These are phyloP conservation scores for Paramisgurnus dabryanus DNA, from an alignment of 2,113 vertebrate species.

Conservation along the genomic window DNA sequence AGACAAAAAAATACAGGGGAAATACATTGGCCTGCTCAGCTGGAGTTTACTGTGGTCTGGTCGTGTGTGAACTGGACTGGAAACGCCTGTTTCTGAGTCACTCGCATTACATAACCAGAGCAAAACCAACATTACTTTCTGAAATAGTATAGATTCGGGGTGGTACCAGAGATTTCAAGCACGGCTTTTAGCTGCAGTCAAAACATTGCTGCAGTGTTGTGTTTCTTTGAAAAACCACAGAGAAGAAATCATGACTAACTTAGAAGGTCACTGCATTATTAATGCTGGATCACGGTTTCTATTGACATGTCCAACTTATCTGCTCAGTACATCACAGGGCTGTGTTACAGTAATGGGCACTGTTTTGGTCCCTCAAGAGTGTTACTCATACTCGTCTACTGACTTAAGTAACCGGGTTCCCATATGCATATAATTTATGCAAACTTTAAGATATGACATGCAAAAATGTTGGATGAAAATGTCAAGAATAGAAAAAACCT, in stretches of 20 bases:
- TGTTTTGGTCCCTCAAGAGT: conserved; percentile 34
- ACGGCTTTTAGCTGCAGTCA: background rate
- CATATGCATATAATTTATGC: too few species aligned
- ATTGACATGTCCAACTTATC: background rate
- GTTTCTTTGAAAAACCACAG: background rate
- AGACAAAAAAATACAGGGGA: background rate
- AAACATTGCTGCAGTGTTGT: background rate
- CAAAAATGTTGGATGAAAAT: too few species aligned
- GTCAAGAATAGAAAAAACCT: too few species aligned
- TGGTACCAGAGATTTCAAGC: conserved; percentile 28
- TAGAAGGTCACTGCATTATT: conserved; percentile 17
- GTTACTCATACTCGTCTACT: conserved; percentile 42
- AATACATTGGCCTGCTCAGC: conserved; percentile 32
- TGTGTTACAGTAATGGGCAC: conserved; percentile 39
- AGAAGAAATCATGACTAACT: background rate
- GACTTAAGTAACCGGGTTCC: conserved; percentile 38
- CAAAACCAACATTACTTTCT: conserved; percentile 55
- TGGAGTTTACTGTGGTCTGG: conserved; percentile 50
- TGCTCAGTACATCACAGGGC: conserved; percentile 31
- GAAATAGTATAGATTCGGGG: conserved; percentile 35
- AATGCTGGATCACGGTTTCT: background rate
- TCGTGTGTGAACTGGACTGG: conserved; percentile 55
- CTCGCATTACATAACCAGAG: conserved; percentile 52
- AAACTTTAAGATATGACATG: too few species aligned
- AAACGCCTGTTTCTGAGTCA: conserved; percentile 55